Evolutionary conservation across 1,140 invertebrate species (phyloP).

Genomic region (Drosophila teissieri): DNA sequence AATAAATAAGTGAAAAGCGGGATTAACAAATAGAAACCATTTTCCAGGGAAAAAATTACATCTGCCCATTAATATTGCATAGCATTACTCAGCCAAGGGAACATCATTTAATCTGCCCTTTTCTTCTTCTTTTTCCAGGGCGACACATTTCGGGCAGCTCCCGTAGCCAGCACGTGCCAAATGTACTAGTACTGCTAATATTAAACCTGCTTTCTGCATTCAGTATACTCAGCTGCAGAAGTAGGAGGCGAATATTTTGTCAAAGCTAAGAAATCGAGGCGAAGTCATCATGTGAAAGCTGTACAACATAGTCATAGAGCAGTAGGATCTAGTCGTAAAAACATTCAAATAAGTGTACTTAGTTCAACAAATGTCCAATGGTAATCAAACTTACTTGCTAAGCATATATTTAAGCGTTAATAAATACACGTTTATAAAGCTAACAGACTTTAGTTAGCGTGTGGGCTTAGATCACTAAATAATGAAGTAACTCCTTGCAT

Average conservation of each 20-base stretch:
- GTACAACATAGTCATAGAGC: conserved; percentile 67
- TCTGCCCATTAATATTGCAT: conserved; percentile 17
- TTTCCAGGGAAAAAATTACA: conserved; percentile 16
- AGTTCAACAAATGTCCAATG: conserved; percentile 63
- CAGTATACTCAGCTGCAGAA: conserved; percentile 40
- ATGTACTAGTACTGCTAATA: conserved; percentile 11
- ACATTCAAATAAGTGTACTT: conserved; percentile 68
- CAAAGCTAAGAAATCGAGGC: conserved; percentile 29
- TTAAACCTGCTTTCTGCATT: conserved; percentile 9
- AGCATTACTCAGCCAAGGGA: neutral
- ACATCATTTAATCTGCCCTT: neutral
- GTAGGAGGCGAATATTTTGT: conserved; percentile 21
- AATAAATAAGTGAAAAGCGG: conserved; percentile 58
- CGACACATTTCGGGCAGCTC: conserved; percentile 67
- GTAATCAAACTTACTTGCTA: conserved; percentile 63
- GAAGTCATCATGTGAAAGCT: conserved; percentile 4
- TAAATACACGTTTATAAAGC: conserved; percentile 70
- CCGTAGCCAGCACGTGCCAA: conserved; percentile 37
- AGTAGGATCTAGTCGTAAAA: conserved; percentile 39
- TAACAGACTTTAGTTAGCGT: conserved; percentile 34
- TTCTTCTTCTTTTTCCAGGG: conserved; percentile 53
- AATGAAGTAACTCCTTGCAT: conserved; percentile 24
- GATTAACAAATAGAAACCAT: conserved; percentile 27
- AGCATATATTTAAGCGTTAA: conserved; percentile 76
- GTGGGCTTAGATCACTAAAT: conserved; percentile 49